phyloP scores from a whole-genome alignment of 2,113 vertebrate species.

The Microcebus murinus region DNA sequence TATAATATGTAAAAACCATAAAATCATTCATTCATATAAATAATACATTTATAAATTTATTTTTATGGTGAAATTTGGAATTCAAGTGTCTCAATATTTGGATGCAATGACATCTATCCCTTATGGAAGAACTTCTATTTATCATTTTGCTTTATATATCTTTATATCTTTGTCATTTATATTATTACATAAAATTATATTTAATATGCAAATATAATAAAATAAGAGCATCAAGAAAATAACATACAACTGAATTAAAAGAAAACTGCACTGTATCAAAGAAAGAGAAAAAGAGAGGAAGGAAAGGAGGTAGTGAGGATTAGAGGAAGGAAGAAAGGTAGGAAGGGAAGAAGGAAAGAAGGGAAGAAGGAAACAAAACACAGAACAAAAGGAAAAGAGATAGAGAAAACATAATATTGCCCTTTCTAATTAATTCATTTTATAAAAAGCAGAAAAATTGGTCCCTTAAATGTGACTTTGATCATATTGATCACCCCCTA shows the following conservation, averaged over 20 bases:
- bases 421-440: background rate
- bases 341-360: rapidly evolving
- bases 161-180: background rate
- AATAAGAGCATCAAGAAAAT: background rate
- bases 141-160: background rate
- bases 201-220: background rate
- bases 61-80: background rate
- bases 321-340: too few relatives aligned
- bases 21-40: background rate
- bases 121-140: background rate
- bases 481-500: background rate
- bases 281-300: background rate
- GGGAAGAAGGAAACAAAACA: rapidly evolving
- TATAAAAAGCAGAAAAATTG: background rate
- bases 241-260: background rate
- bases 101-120: background rate
- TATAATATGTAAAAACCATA: background rate
- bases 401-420: background rate
- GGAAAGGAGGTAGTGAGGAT: background rate
- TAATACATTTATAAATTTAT: background rate
- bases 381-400: background rate
- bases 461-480: background rate
- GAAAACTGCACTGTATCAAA: background rate
- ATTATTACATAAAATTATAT: background rate
- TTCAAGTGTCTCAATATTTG: background rate